phyloP scores from a whole-genome alignment of 2,797 vertebrate genomes.

The Columba guinea region DNA sequence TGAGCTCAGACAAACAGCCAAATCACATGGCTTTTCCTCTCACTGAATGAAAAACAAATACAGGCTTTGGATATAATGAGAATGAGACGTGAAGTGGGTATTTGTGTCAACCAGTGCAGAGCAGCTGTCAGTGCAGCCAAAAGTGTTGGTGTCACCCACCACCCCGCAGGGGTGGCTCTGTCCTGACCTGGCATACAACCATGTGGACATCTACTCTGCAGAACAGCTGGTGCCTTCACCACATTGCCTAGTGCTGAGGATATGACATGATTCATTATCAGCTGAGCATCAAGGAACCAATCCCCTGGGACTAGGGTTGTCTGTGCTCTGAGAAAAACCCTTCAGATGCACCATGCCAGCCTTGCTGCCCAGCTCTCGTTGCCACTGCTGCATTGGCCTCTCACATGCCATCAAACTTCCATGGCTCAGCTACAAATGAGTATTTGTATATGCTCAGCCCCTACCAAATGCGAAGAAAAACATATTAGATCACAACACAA shows the following conservation, averaged over 20 bases:
- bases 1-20: background rate
- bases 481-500: background rate
- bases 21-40: background rate
- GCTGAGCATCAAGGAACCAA: background rate
- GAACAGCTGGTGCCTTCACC: background rate
- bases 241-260: background rate
- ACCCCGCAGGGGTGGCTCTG: background rate
- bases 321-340: background rate
- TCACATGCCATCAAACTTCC: background rate
- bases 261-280: background rate
- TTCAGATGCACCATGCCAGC: background rate
- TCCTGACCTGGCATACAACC: background rate
- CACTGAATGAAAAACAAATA: background rate
- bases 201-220: accelerated
- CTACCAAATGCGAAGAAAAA: background rate
- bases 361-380: background rate
- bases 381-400: background rate
- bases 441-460: background rate
- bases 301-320: too few species aligned
- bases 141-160: background rate
- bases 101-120: background rate
- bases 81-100: background rate
- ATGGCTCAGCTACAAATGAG: background rate
- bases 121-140: background rate
- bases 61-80: background rate